Evolutionary conservation across 1,140 invertebrate species (phyloP), one percentile per base, ranked within the genome.

Genomic region (Oppia nitens): DNA sequence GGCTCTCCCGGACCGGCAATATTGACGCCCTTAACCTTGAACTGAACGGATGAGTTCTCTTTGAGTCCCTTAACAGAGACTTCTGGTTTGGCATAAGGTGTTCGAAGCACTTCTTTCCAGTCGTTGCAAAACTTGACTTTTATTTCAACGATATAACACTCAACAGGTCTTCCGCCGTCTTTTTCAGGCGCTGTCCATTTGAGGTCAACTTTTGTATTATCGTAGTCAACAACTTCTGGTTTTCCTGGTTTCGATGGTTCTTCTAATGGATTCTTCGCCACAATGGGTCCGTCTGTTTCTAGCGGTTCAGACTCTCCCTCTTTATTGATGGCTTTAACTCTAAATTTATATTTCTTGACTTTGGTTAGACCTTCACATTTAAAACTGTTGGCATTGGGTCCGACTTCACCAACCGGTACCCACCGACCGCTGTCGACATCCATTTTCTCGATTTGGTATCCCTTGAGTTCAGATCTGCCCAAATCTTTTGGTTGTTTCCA

Each of bases 391-490:
- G 83, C 83, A 1, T 95, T 53, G 79, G 77, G 67, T 92, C 72
- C 72, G 32, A 82, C 81, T 66, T 82, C 80, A 23, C 82, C 88
- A 67, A 87, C 90, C 9, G 88, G 84, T 49, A 93, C 77, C 89
- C 89, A 94, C 76, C 85, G 82, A 3, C 87, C 87, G 40, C 87
- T 89, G 28, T 87, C 77, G n/a, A 86, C 85, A 75, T 92, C 89
- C 83, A 95, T 90, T 69, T 98, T 98, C 72, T 98, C 95, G 25
- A 99, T 76, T 0, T 94, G 82, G 71, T 98, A 99, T 47, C 93
- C 91, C 55, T 87, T 89, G 59, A 96, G 83, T 49, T 88, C 86
- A 26, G 81, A 83, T 53, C 94, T 94, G 61, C 95, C 88, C 71
- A 85, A 83, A 69, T 98, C 94, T 62, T 85, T 81, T 2, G 95